phyloP scores from a whole-genome alignment of 2,113 vertebrate species.

The Colaptes auratus region DNA sequence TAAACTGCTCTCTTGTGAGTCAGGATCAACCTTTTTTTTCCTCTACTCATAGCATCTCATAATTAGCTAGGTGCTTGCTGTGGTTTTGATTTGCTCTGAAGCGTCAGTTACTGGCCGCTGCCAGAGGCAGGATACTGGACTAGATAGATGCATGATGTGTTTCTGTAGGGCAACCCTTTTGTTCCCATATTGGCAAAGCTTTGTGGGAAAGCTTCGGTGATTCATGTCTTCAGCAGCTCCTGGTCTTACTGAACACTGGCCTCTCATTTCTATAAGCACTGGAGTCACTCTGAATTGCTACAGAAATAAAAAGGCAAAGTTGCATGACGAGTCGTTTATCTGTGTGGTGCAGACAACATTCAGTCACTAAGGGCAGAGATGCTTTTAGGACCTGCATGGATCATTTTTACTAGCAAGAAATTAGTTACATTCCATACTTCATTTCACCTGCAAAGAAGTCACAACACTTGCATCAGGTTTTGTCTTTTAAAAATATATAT shows the following conservation, averaged over 20 bases:
- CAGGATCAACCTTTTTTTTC: conserved; percentile 48
- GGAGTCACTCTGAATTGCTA: conserved; percentile 8
- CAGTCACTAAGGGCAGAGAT: neutral
- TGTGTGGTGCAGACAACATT: neutral
- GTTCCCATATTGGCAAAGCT: conserved; percentile 20
- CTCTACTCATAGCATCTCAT: neutral
- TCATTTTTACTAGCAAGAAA: neutral
- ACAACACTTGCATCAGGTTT: conserved; percentile 5
- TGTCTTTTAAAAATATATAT: neutral
- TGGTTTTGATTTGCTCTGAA: conserved; percentile 61
- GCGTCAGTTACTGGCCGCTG: conserved; percentile 1
- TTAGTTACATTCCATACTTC: neutral
- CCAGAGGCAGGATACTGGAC: conserved; percentile 3
- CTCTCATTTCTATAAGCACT: conserved; percentile 33
- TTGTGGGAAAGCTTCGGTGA: conserved; percentile 37
- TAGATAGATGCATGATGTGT: neutral
- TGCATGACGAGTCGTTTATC: neutral
- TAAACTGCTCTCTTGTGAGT: conserved; percentile 69
- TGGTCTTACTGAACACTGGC: neutral
- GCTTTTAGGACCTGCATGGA: neutral
- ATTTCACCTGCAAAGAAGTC: conserved; percentile 29
- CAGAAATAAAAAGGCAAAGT: conserved; percentile 5
- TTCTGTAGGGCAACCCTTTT: conserved; percentile 55
- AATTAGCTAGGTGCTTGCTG: conserved; percentile 59
- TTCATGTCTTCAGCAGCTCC: conserved; percentile 15